Base-by-base conservation (phyloP, 2,797 vertebrate species). In the Chloroceryle inda region DNA sequence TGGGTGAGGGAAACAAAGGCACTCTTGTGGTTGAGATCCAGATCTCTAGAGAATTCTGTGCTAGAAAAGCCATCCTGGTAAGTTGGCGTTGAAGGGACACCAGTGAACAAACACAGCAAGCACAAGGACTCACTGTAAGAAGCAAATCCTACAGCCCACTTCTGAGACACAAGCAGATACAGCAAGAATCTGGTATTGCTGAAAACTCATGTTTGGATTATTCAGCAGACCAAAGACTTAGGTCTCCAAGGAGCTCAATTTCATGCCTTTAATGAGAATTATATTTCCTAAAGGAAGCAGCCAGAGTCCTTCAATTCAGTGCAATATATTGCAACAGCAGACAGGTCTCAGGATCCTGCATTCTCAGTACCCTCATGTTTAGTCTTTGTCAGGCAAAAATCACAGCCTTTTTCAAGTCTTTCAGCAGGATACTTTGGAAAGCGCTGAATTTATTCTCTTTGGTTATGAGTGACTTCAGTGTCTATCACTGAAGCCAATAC, bases 201-300 rank as follows among this genome's bases (percentile, higher is more conserved):
- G 53, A 53, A 93, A 89, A 89, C 63, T 68, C 23, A 1, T 1
- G 14, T 58, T 87, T 4, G 0, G 58, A 50, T 50, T 88, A 75
- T 64, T 91, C 81, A 78, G 40, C 84, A 79, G 68, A 38, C 33
- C 0, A 1, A 80, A 77, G 58, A 59, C 62, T 89, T 53, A 58
- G 58, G 89, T 85, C 82, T 89, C 91, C 68, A 75, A 85, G 81
- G 59, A 89, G 82, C 53, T 91, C 72, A 78, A 81, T 92, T 87
- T 92, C 61, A 72, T 78, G 81, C 56, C 72, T 94, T 75, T 91
- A 85, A 89, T 85, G 84, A 83, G 91, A 94, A 94, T 84, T 91
- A 15, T 45, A 72, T 85, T 97, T 96, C 72, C 82, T 91, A 68
- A 89, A 96, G 79, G 89, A 91, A 95, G 89, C n/a, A 88, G 68